Conservation (phyloP, 2,888 invertebrate genomes). For the Drosophila ezoana region DNA sequence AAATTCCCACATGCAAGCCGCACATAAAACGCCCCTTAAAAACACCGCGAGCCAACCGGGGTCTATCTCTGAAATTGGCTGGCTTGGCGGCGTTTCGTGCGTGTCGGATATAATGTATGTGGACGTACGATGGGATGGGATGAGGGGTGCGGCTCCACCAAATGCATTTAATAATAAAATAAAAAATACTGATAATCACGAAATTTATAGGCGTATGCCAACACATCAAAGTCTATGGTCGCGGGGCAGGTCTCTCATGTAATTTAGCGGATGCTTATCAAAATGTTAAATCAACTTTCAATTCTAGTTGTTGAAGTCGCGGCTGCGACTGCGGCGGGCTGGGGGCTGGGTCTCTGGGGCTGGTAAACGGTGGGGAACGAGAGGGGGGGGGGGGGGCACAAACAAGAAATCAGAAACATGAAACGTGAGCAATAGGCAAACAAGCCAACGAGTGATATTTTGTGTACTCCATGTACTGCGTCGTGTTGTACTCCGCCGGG, state of each 20-base stretch:
- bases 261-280: slow-evolving; percentile 77
- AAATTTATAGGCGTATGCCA: slow-evolving; percentile 78
- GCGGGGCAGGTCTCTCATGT: slow-evolving; percentile 67
- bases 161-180: slow-evolving; percentile 63
- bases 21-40: slow-evolving; percentile 69
- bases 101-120: slow-evolving; percentile 48
- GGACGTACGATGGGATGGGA: slow-evolving; percentile 26
- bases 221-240: slow-evolving; percentile 68
- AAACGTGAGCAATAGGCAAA: slow-evolving; percentile 67
- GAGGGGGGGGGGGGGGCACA: neutral
- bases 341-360: neutral
- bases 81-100: slow-evolving; percentile 33
- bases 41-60: slow-evolving; percentile 23
- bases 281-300: slow-evolving; percentile 78
- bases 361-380: neutral
- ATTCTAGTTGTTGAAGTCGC: slow-evolving; percentile 46
- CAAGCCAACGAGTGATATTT: slow-evolving; percentile 74
- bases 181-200: slow-evolving; percentile 72
- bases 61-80: slow-evolving; percentile 48
- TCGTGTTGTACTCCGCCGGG: slow-evolving; percentile 3
- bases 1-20: slow-evolving; percentile 73
- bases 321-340: neutral
- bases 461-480: slow-evolving; percentile 40
- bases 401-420: slow-evolving; percentile 40
- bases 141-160: slow-evolving; percentile 62